Base-by-base conservation (phyloP, 2,113 vertebrate genomes). In the Empidonax alnorum region DNA sequence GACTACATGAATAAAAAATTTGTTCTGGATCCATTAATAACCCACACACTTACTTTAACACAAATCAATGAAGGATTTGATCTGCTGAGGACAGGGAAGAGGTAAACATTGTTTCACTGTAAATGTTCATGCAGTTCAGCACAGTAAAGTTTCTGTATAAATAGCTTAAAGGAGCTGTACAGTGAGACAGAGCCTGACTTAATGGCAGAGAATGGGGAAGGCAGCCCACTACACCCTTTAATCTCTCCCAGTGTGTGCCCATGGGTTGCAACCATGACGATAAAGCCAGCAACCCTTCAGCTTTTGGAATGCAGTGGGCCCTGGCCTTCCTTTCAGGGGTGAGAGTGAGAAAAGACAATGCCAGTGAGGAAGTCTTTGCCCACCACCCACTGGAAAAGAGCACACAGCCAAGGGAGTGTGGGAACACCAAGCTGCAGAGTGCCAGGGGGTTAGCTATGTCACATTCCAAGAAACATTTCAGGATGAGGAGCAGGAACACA, bases 21-120 rank as follows among this genome's bases (percentile, higher is more conserved):
- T 97, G 98, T 98, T 97, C 98, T 99, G 95, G 98, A 99, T 53
- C 98, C 98, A 89, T 98, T 99, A 97, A 98, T 99, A 83, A 99
- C 98, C 13, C 98, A 99, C 97, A 98, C 97, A 1, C 92, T 99
- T 96, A 97, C 98, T 39, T 98, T 99, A 55, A 94, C 96, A 20
- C 95, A 99, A 97, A 98, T 99, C 94, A 99, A 98, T 56, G 98
- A 99, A 94, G 98, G 97, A 63, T 98, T 99, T 95, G 98, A 99
- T 76, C 98, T 99, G 79, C 98, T 99, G 98, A 98, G 98, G 69
- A 59, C 72, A 25, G 96, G 97, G 67, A 95, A 98, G 72, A 94
- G 97, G 96, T 96, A 95, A 97, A 47, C 4, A 5, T 33, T 18
- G 21, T 56, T 93, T 75, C 12, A 23, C 15, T 79, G 33, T 75